phyloP scores from a whole-genome alignment of 1,140 invertebrate species.

The Aricia agestis region DNA sequence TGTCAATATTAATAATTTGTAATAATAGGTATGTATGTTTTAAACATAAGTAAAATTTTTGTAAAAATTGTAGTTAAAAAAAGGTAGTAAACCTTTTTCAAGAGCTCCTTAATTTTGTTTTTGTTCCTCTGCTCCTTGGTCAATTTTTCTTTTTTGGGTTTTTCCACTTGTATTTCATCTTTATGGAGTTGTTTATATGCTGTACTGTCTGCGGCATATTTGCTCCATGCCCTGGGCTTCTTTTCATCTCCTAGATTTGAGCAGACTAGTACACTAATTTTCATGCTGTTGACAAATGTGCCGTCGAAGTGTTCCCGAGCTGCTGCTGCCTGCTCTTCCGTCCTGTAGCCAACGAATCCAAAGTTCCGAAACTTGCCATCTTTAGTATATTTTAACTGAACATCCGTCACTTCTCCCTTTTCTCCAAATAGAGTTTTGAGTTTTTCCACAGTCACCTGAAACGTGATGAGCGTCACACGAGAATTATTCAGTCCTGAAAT shows the following conservation, averaged over 20 bases:
- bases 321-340: conserved; percentile 84
- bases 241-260: conserved; percentile 84
- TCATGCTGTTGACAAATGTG: conserved; percentile 87
- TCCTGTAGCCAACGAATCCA: conserved; percentile 93
- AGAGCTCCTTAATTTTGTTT: conserved; percentile 78
- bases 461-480: conserved; percentile 25
- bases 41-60: no score
- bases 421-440: conserved; percentile 85
- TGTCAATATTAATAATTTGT: no score
- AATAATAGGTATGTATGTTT: no score
- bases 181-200: conserved; percentile 78
- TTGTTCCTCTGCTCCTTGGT: conserved; percentile 72
- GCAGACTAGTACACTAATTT: conserved; percentile 88
- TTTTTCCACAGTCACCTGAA: conserved; percentile 87
- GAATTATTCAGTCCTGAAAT: neutral
- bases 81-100: conserved; percentile 79
- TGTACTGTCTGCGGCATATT: conserved; percentile 85
- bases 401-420: conserved; percentile 92
- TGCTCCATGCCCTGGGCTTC: conserved; percentile 95
- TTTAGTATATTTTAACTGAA: conserved; percentile 93
- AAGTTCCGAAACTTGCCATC: conserved; percentile 95
- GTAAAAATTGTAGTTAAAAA: no score
- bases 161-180: conserved; percentile 40
- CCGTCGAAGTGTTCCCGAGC: conserved; percentile 90
- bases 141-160: conserved; percentile 56